Conservation (phyloP, 2,113 vertebrate genomes). For the Saiga tatarica region DNA sequence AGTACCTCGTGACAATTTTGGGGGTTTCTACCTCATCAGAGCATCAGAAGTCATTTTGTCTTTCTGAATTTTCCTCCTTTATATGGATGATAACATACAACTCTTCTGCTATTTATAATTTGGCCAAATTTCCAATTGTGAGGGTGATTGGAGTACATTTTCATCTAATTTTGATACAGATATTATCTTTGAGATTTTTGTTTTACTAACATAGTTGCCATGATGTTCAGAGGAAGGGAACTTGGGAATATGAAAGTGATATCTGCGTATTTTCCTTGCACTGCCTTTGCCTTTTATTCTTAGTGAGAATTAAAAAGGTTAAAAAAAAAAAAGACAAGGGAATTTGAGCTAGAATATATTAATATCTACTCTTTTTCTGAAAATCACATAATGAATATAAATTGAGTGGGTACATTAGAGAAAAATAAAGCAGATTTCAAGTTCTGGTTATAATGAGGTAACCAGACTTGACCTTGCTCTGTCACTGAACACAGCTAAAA, state of each 20-base stretch:
- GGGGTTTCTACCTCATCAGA: background rate
- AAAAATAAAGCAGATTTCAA: background rate
- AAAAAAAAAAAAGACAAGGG: background rate
- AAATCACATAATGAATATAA: background rate
- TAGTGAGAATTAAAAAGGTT: background rate
- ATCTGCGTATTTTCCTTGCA: background rate
- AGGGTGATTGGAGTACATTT: background rate
- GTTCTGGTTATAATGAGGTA: background rate
- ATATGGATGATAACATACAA: background rate
- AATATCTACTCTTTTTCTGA: background rate
- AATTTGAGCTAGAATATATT: background rate
- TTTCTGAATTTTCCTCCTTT: background rate
- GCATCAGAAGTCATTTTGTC: background rate
- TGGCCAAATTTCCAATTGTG: background rate
- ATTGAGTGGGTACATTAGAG: background rate
- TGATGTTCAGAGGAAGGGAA: background rate
- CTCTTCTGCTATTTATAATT: background rate
- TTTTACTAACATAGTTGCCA: background rate
- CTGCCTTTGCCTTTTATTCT: background rate
- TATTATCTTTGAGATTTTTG: background rate
- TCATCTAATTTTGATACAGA: background rate
- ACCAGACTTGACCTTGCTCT: background rate
- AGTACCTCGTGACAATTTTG: background rate
- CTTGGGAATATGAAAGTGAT: background rate
- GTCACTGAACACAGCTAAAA: background rate